Base-by-base conservation (phyloP, 30 jellyfish, hydroid and myxozoan genomes). In the Chironex yamaguchii region DNA sequence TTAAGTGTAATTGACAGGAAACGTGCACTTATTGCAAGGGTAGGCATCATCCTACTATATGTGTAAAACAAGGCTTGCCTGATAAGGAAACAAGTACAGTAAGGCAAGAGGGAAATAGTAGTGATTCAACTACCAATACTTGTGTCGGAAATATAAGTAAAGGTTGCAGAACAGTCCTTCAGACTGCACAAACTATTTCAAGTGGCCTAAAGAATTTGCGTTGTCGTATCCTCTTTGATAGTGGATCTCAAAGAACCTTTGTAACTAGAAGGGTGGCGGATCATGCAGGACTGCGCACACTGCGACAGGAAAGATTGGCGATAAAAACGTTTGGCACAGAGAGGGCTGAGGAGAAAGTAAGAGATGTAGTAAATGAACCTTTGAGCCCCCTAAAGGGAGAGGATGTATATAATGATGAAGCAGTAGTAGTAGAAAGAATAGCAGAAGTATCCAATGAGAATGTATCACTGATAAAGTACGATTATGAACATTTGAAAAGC, bases 181-280 rank as follows among this genome's bases (percentile, higher is more conserved):
- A 70, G 71, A 70, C 84, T n/a, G 84, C 84, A 2, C 84, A 30
- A 20, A 68, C 84, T 2, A 34, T 36, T 30, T 36, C 48, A 14
- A 35, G 3, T n/a, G 71, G 71, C 14, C 0, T 1, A 20, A 36
- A 29, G 66, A 29, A 2, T 0, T 62, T 25, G 24, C 29, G 20
- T 0, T 67, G 23, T 20, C 71, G 84, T 36, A 0, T 70, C 0
- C 0, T 70, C 9, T 2, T 31, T 21, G 84, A 70, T n/a, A 21
- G 69, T 12, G 84, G 84, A 34, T 17, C 69, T 24, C 84, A 24
- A 25, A 26, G 62, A 58, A 65, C 79, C 71, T 70, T 70, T 35
- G 49, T 70, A 14, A 34, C 84, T 3, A 67, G 71, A 34, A n/a
- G 29, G 17, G 84, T 35, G 31, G 84, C 48, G 11, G 34, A 70